Base-by-base conservation (phyloP, 2,888 invertebrate species). In the Perdita meconis region DNA sequence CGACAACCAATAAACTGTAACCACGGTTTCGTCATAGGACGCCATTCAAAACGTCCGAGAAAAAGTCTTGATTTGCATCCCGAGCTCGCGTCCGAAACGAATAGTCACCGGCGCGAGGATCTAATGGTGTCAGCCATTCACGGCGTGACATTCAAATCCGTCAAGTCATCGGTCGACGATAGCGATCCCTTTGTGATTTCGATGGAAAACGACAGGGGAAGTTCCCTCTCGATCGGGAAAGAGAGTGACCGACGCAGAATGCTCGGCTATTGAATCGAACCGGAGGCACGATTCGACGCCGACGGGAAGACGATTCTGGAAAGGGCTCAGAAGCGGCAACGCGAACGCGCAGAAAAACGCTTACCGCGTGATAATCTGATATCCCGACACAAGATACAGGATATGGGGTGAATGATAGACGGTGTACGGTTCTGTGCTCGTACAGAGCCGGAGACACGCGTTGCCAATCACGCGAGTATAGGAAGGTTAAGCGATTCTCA, bases 341-440 rank as follows among this genome's bases (percentile, higher is more conserved):
- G 66, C 26, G 40, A 47, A 60, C 57, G 70, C 78, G 34, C 78
- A 75, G 69, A 81, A 75, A 82, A 82, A 76, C 61, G 82, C 82
- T 82, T 76, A 78, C 82, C 82, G 57, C 72, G 78, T 63, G 78
- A 78, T 78, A 83, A 83, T 75, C 80, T 61, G 83, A 83, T 83
- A 83, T 80, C 80, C 80, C 66, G 82, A 82, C 78, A 82, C 65
- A 79, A 71, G 77, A 83, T 80, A 78, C 80, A 82, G 82, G 76
- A 82, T 82, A 82, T 65, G 67, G 75, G 81, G 81, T 81, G 78
- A 70, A 64, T 50, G 81, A 83, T 72, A 79, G 79, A 73, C 65
- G 75, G 73, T 70, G 76, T 71, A 82, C 53, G 71, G 66, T n/a
- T n/a, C 61, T 63, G 80, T 72, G 70, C n/a, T 42, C 56, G 68